phyloP scores from a whole-genome alignment of 1,140 invertebrate species.

The Phortica variegata region DNA sequence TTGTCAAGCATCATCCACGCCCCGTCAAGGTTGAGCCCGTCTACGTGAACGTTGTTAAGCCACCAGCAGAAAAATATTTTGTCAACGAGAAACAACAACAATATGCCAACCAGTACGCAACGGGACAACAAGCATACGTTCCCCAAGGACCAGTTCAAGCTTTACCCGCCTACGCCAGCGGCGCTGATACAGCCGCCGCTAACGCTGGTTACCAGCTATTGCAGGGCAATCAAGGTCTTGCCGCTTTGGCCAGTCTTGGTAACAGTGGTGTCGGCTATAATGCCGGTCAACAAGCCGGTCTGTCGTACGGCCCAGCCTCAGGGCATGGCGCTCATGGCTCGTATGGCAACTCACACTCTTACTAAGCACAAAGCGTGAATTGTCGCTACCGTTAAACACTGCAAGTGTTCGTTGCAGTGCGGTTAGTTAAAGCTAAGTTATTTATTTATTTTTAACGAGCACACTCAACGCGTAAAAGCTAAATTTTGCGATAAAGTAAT shows the following conservation, averaged over 20 bases:
- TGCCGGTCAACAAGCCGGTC: conserved; percentile 12
- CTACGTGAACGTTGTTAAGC: conserved; percentile 55
- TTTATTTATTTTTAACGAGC: too few relatives aligned
- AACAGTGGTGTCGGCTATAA: conserved; percentile 24
- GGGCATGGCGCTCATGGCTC: conserved; percentile 17
- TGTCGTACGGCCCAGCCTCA: conserved; percentile 23
- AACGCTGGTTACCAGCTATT: conserved; percentile 48
- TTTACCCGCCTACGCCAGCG: conserved; percentile 38
- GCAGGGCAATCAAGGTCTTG: conserved; percentile 46
- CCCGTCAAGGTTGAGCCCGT: conserved; percentile 55
- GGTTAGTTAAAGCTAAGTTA: too few relatives aligned
- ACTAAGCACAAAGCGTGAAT: conserved; percentile 27
- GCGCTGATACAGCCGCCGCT: conserved; percentile 39
- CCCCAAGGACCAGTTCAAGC: conserved; percentile 26
- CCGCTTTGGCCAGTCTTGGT: conserved; percentile 44
- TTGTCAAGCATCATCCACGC: conserved; percentile 52
- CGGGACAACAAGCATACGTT: conserved; percentile 10
- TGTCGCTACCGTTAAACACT: too few relatives aligned
- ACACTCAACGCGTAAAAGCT: too few relatives aligned
- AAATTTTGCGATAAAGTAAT: too few relatives aligned
- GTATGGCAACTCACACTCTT: conserved; percentile 20
- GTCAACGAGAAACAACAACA: conserved; percentile 53
- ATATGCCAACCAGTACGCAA: conserved; percentile 22
- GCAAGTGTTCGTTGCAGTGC: too few relatives aligned
- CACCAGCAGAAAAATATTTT: conserved; percentile 55